Conservation (phyloP, 2,888 invertebrate genomes). For the Sisyra nigra region DNA sequence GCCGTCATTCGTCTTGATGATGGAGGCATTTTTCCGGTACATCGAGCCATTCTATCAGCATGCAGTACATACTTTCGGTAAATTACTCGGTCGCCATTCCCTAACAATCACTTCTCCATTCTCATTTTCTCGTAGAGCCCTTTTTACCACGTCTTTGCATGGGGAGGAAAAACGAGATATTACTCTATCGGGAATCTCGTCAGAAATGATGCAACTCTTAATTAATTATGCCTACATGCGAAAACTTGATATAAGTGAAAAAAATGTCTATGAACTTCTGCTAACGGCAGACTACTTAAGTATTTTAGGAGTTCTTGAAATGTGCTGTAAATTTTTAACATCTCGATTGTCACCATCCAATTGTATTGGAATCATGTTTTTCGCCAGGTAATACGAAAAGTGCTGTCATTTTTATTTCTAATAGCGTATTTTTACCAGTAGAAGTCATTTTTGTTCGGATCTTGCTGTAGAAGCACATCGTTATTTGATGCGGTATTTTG, state of each 20-base stretch:
- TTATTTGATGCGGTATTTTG: slow-evolving; percentile 62
- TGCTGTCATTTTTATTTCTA: neutral
- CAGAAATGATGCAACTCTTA: slow-evolving; percentile 59
- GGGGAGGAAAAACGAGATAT: slow-evolving; percentile 53
- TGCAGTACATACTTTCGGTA: slow-evolving; percentile 88
- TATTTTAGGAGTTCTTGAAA: slow-evolving; percentile 62
- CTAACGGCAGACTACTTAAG: slow-evolving; percentile 80
- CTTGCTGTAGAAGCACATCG: slow-evolving; percentile 51
- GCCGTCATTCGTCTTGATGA: slow-evolving; percentile 70
- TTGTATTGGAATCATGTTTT: slow-evolving; percentile 70
- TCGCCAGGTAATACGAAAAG: slow-evolving; percentile 46
- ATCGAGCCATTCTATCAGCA: slow-evolving; percentile 71
- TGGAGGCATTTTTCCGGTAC: slow-evolving; percentile 66
- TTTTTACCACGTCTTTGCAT: slow-evolving; percentile 69
- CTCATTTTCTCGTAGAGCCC: too few species aligned
- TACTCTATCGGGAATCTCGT: slow-evolving; percentile 58
- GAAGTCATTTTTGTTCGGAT: slow-evolving; percentile 53
- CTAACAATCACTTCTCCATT: too few species aligned
- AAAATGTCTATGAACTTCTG: slow-evolving; percentile 67
- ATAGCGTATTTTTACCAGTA: slow-evolving; percentile 16
- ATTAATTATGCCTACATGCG: slow-evolving; percentile 77
- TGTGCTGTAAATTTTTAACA: slow-evolving; percentile 64
- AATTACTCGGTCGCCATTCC: too few species aligned
- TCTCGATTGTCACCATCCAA: slow-evolving; percentile 55
- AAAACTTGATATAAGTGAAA: slow-evolving; percentile 52